These are phyloP conservation scores for Armadillidium nasatum DNA, from an alignment of 1,140 invertebrate genomes.

Conservation along the genomic window DNA sequence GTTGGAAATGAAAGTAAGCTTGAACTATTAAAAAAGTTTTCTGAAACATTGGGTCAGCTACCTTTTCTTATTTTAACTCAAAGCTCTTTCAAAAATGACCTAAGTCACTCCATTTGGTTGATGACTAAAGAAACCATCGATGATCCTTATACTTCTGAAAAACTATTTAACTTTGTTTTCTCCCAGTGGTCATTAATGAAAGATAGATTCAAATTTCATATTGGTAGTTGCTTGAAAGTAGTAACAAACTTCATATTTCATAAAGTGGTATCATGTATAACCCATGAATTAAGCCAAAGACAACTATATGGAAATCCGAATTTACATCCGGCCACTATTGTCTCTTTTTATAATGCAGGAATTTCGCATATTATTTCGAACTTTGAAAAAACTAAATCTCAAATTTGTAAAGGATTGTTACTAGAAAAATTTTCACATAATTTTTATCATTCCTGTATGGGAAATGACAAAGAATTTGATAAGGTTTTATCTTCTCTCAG, in stretches of 20 bases:
- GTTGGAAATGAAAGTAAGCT: constrained; percentile 9
- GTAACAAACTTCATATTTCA: constrained; percentile 16
- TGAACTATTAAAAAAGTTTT: not conserved
- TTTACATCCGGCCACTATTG: constrained; percentile 7
- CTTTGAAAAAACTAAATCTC: not conserved
- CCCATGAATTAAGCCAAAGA: constrained; percentile 22
- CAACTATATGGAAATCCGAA: constrained; percentile 24
- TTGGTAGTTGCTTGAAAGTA: constrained; percentile 20
- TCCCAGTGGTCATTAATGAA: constrained; percentile 18
- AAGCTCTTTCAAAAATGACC: not conserved
- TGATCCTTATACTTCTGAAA: constrained; percentile 28
- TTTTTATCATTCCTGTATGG: not conserved
- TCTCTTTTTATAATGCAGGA: constrained; percentile 31
- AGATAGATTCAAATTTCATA: not conserved
- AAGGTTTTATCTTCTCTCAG: not conserved
- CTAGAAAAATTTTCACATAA: not conserved
- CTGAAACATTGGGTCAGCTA: not conserved
- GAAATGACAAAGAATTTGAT: not conserved
- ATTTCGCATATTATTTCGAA: not conserved
- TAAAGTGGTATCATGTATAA: constrained; percentile 21
- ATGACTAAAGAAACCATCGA: constrained; percentile 28
- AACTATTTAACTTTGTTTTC: constrained; percentile 17
- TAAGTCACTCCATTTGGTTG: constrained; percentile 6
- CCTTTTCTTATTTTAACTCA: not conserved
- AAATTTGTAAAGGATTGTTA: not conserved